Evolutionary conservation across 2,113 vertebrate species (phyloP), one percentile per base, ranked within the genome.

Genomic region (Gallinago paraguaiae): DNA sequence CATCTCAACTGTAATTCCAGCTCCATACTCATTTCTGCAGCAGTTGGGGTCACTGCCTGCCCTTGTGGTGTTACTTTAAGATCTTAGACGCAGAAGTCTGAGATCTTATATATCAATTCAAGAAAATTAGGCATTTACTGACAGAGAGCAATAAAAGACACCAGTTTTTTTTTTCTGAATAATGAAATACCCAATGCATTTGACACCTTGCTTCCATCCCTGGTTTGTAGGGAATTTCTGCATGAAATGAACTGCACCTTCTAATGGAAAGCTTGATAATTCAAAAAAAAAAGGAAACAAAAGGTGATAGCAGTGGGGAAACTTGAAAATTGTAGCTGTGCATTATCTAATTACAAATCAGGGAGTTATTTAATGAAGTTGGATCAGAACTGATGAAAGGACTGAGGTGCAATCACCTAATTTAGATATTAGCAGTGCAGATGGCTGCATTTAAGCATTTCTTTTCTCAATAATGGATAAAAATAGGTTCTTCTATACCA

Each of bases 401-500:
- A 59, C 4, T 0, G 1, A 88, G 30, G 31, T 83, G 3, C 17
- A 76, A 39, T 56, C 41, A 85, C 15, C 18, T 41, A 22, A 77
- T 67, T 59, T n/a, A 54, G 23, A 12, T n/a, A 71, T 41, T 11
- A 87, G 30, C 35, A 82, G 24, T 17, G 14, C 70, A 65, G 8
- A 39, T 4, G 33, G 19, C 33, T 57, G 11, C 31, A 25, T 59
- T 90, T 77, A 74, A 88, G 9, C 12, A 78, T 54, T 46, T 77
- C 7, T 12, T 5, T 76, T n/a, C 1, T 37, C 15, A 5, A 18
- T 27, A 46, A 48, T 8, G 16, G 14, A 64, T 24, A 60, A 4
- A 77, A 91, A 57, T 2, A 35, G 1, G 1, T 79, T 68, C 10
- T 45, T 54, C 43, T 54, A 3, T n/a, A 7, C 7, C 1, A 0